Evolutionary conservation across 2,797 vertebrate genomes (phyloP).

Genomic region (Geotrypetes seraphini): DNA sequence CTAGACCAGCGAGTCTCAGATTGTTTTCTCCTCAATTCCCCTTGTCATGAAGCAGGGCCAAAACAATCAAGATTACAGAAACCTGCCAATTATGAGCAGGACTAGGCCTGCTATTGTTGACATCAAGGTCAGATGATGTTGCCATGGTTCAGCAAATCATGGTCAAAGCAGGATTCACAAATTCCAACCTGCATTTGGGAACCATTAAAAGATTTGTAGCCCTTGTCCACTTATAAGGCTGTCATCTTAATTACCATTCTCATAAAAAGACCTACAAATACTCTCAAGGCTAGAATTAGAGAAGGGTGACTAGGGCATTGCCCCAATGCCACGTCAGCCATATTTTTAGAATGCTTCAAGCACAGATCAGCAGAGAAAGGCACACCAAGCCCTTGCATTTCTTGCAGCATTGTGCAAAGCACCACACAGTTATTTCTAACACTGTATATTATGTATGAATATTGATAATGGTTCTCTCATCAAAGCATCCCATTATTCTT

Average conservation of each 20-base stretch:
- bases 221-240: constrained; percentile 12
- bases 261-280: constrained; percentile 19
- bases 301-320: too few relatives aligned
- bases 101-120: constrained; percentile 19
- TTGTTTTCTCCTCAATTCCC: constrained; percentile 7
- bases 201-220: too few relatives aligned
- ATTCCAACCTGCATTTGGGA: constrained; percentile 12
- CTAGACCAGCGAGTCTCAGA: constrained; percentile 7
- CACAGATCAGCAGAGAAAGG: too few relatives aligned
- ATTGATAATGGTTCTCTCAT: constrained; percentile 7
- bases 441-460: too few relatives aligned
- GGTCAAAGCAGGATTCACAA: constrained; percentile 23
- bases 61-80: constrained; percentile 19
- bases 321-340: too few relatives aligned
- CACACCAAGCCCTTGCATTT: too few relatives aligned
- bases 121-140: constrained; percentile 9
- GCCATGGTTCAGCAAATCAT: constrained; percentile 15
- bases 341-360: too few relatives aligned
- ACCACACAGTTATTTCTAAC: too few relatives aligned
- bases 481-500: constrained; percentile 16
- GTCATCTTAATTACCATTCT: constrained; percentile 21
- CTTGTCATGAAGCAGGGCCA: constrained; percentile 9
- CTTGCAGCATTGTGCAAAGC: too few relatives aligned
- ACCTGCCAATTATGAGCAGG: constrained; percentile 17
- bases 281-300: too few relatives aligned